phyloP scores from a whole-genome alignment of 2,888 invertebrate genomes.

The Tryphoninae sp. region DNA sequence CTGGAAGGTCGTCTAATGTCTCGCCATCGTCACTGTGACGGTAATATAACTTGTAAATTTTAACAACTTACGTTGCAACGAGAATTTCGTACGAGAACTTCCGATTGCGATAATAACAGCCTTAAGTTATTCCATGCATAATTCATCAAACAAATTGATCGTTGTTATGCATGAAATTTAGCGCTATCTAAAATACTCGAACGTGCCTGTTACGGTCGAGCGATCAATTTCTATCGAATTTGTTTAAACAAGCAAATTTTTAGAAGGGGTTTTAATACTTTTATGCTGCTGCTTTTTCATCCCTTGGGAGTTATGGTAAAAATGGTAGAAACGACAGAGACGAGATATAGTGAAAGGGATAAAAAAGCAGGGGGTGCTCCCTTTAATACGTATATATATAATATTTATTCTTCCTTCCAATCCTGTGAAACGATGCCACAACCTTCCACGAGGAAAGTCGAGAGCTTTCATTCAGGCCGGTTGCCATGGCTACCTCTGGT shows the following conservation, averaged over 20 bases:
- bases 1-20: slow-evolving; percentile 30
- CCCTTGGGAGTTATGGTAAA: neutral
- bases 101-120: slow-evolving; percentile 11
- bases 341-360: neutral
- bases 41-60: slow-evolving; percentile 48
- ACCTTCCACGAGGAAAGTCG: slow-evolving; percentile 19
- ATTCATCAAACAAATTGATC: neutral
- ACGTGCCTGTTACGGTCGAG: no score
- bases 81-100: slow-evolving; percentile 8
- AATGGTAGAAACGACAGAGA: neutral
- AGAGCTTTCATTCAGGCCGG: slow-evolving; percentile 52
- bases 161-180: neutral
- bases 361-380: neutral
- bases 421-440: slow-evolving; percentile 1
- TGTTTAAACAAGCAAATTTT: neutral
- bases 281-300: neutral
- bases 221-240: neutral
- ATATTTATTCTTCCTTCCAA: neutral
- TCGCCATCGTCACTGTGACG: neutral
- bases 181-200: neutral
- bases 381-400: neutral
- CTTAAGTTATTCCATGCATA: neutral
- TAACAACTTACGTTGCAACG: neutral
- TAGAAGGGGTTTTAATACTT: neutral
- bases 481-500: slow-evolving; percentile 71